These are phyloP conservation scores for Caenorhabditis tropicalis DNA, from an alignment of 1,140 invertebrate species.

Conservation along the genomic window DNA sequence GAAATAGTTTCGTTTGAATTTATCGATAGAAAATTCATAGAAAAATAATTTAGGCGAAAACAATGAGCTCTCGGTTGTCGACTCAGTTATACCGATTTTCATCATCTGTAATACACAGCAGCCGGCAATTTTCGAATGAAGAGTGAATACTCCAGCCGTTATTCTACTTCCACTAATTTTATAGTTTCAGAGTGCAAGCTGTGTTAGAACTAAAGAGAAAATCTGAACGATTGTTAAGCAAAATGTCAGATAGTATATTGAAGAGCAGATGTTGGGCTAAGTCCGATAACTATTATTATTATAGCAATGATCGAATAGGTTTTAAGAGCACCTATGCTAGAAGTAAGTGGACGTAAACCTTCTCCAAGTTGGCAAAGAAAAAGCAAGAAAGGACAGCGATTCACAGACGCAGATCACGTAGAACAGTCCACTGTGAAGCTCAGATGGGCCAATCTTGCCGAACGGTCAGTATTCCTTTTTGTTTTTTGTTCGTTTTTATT, in stretches of 20 bases:
- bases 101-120: too few species aligned
- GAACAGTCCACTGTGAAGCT: background rate
- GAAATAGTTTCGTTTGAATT: too few species aligned
- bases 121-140: background rate
- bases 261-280: background rate
- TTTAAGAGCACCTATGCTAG: background rate
- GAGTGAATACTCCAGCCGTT: background rate
- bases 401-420: background rate
- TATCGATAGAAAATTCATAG: too few species aligned
- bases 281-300: background rate
- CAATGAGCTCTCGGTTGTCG: too few species aligned
- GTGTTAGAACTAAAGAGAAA: background rate
- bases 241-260: background rate
- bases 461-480: background rate
- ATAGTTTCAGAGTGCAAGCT: background rate
- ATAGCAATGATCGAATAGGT: background rate
- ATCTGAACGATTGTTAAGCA: background rate
- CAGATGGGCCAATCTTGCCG: background rate
- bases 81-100: too few species aligned
- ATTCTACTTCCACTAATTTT: background rate
- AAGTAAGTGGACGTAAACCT: background rate
- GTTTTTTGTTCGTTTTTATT: too few species aligned
- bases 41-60: too few species aligned
- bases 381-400: background rate
- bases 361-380: background rate